Percentiles rank a stretch among this genome's conserved stretches.
phyloP scores from a whole-genome alignment of 1,140 invertebrate species.

The Plectrocnemia conspersa region DNA sequence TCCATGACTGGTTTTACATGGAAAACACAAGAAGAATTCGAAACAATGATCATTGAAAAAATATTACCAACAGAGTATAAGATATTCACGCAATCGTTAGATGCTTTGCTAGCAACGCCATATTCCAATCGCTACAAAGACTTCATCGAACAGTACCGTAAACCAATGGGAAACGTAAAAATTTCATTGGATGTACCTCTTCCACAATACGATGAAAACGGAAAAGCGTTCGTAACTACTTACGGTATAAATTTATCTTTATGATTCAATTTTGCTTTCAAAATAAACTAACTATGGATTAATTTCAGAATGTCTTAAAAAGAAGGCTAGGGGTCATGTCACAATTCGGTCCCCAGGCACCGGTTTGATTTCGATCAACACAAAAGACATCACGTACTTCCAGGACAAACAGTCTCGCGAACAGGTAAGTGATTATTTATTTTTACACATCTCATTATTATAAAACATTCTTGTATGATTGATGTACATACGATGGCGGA shows the following conservation, averaged over 20 bases:
- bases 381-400: constrained; percentile 72
- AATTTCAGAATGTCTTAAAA: constrained; percentile 65
- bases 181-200: constrained; percentile 55
- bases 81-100: constrained; percentile 68
- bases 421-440: constrained; percentile 57
- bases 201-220: constrained; percentile 63
- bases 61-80: constrained; percentile 68
- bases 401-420: constrained; percentile 62
- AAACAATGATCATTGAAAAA: constrained; percentile 64
- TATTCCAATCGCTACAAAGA: constrained; percentile 62
- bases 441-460: no score
- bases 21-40: constrained; percentile 64
- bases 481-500: no score
- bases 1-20: constrained; percentile 56
- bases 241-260: constrained; percentile 48
- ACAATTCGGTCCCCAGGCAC: constrained; percentile 69
- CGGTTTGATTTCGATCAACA: constrained; percentile 80
- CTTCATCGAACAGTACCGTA: constrained; percentile 68
- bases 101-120: constrained; percentile 66
- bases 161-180: constrained; percentile 52
- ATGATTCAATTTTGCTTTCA: constrained; percentile 2
- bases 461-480: no score
- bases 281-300: background rate
- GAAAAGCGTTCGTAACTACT: constrained; percentile 62
- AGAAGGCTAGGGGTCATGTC: constrained; percentile 62